These are phyloP conservation scores for Sebastes steindachneri DNA, from an alignment of 2,797 vertebrate genomes.

Conservation along the genomic window DNA sequence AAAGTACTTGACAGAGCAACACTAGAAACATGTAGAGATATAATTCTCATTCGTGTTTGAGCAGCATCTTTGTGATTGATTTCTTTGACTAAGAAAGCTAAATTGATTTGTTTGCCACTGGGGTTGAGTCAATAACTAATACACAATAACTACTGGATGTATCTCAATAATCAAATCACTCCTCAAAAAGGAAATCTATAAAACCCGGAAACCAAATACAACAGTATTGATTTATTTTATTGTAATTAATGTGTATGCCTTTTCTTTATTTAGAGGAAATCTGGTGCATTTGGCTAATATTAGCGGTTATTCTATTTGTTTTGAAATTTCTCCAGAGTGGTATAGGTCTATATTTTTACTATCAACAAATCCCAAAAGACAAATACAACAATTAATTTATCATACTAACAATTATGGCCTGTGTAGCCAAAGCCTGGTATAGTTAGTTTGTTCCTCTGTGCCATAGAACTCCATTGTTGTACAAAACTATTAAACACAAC, in stretches of 20 bases:
- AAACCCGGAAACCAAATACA: background rate
- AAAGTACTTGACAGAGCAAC: background rate
- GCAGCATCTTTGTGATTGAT: background rate
- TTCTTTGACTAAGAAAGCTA: background rate
- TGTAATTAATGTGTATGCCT: background rate
- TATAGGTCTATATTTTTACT: background rate
- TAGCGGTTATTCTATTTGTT: background rate
- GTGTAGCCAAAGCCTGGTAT: background rate
- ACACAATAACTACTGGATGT: background rate
- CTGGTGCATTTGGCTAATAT: background rate
- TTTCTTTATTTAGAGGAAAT: background rate
- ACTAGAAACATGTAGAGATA: background rate
- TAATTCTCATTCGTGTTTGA: background rate
- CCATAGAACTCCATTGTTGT: no score
- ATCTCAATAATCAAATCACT: background rate
- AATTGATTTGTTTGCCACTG: conserved; percentile 18
- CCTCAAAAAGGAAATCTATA: background rate
- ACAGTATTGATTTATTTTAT: background rate
- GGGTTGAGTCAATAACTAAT: conserved; percentile 20
- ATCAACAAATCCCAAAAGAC: no score
- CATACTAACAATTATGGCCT: background rate
- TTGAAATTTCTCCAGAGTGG: background rate
- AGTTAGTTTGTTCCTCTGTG: background rate
- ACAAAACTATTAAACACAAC: no score
- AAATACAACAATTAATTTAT: background rate